Conservation (phyloP, 2,888 invertebrate genomes). For the Electrophaes corylata region DNA sequence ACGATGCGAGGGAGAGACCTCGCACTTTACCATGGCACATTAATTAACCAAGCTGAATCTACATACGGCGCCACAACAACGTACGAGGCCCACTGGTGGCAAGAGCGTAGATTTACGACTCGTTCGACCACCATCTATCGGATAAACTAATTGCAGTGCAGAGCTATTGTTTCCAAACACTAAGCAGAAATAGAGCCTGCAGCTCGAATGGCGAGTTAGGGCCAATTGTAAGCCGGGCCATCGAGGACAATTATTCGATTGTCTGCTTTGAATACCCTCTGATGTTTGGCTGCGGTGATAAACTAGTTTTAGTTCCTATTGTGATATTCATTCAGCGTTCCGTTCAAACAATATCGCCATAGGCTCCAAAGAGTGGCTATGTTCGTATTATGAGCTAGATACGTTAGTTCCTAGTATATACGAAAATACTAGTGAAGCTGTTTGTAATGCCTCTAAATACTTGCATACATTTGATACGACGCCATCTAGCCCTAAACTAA, state of each 20-base stretch:
- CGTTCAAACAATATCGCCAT: slow-evolving; percentile 6
- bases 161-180: slow-evolving; percentile 82
- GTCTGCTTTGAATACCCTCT: slow-evolving; percentile 55
- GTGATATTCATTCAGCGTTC: slow-evolving; percentile 8
- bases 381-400: too few relatives aligned
- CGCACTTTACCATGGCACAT: slow-evolving; percentile 80
- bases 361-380: not conserved
- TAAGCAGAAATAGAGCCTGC: slow-evolving; percentile 69
- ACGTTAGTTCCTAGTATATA: too few relatives aligned
- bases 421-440: too few relatives aligned
- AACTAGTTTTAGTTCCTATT: slow-evolving; percentile 35
- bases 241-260: slow-evolving; percentile 67
- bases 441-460: too few relatives aligned
- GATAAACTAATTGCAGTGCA: slow-evolving; percentile 81
- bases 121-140: slow-evolving; percentile 81
- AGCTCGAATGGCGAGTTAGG: slow-evolving; percentile 47
- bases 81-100: slow-evolving; percentile 75
- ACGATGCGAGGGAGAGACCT: slow-evolving; percentile 68
- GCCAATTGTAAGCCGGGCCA: slow-evolving; percentile 56
- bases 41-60: slow-evolving; percentile 81
- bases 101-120: slow-evolving; percentile 81
- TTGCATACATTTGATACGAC: too few relatives aligned
- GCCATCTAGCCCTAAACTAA: too few relatives aligned
- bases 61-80: slow-evolving; percentile 78
- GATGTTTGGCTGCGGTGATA: slow-evolving; percentile 45